Evolutionary conservation across 2,113 vertebrate genomes (phyloP), one percentile per base, ranked within the genome.

Genomic region (Scytalopus superciliaris): DNA sequence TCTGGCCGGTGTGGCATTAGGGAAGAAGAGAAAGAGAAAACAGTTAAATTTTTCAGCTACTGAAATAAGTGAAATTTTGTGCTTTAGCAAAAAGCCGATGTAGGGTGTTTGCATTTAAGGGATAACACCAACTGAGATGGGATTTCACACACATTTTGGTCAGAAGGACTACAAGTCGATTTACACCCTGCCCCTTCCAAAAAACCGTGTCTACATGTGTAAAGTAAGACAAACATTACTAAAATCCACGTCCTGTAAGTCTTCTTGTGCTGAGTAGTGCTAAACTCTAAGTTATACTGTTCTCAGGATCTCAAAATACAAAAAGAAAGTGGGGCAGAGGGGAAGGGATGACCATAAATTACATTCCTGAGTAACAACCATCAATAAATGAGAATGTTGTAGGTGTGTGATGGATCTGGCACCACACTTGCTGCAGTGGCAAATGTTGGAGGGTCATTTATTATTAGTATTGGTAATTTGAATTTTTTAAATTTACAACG

Each of bases 1-100:
- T 96, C 99, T 99, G 60, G 4, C 12, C 47, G 5, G 86, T 11
- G 67, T 42, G 24, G 50, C 1, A 1, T 39, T 24, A 74, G 49
- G 59, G n/a, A 45, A 73, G 60, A 69, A 66, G 31, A 64, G 21
- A 60, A 77, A 75, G 14, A 55, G 42, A 27, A 0, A 8, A 11
- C 4, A 45, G 45, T 37, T 88, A 19, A 16, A 24, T 30, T 31
- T 75, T 63, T 33, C 37, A 15, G 17, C 56, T 59, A n/a, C 25
- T 77, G 72, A 69, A 91, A 69, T n/a, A 76, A 30, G 14, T 7
- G 35, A 45, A 21, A 47, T 31, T 4, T 70, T 60, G 13, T 55
- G 8, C 70, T 85, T 90, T 63, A 76, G 28, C 42, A 31, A 59
- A 68, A 50, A 23, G 12, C 23, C 37, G 47, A 3, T 0, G 1